Base-by-base conservation (phyloP, 1,140 invertebrate genomes). In the Lutraria rhynchaena region DNA sequence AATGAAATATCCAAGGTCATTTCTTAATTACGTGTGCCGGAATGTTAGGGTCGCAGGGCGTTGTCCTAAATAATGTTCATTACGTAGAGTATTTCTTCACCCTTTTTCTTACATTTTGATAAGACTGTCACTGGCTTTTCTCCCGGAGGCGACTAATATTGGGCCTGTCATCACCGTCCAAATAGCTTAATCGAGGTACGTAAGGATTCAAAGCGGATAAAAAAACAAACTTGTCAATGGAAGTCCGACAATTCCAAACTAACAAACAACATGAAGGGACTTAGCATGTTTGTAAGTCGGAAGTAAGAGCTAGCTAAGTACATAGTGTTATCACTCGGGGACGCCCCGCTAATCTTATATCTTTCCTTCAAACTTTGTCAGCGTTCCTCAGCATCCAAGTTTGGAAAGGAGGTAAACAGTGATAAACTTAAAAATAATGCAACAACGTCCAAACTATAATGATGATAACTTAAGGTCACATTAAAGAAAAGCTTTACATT, bases 371-470 rank as follows among this genome's bases (percentile, higher is more conserved):
- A 22, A 44, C 5, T 27, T 37, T 24, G 15, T 17, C 44, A 17
- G 24, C 73, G 73, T 75, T 61, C 73, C 57, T 44, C 53, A 44
- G 73, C 57, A 55, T 75, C 73, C 73, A 75, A 63, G 63, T 29
- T 46, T 11, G 5, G 17, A 11, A n/a, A 67, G 57, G 73, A 61
- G 29, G 69, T 22, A 35, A 71, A 57, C 69, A 24, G 7, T 37
- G 69, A 71, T 71, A 71, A 71, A 55, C 24, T 3, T 29, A 55
- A 31, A 29, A 24, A 11, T 57, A 17, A 55, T 71, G 51, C 49
- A 17, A 13, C 29, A 31, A 71, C 49, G 51, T 71, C 33, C n/a
- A n/a, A 71, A 55, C 35, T 71, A 33, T 37, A 29, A 49, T 33
- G 31, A 17, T 27, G 73, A 75, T 75, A 75, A 49, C 55, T 22